Conservation (phyloP, 2,888 invertebrate genomes). For the Meliscaeva auricollis region DNA sequence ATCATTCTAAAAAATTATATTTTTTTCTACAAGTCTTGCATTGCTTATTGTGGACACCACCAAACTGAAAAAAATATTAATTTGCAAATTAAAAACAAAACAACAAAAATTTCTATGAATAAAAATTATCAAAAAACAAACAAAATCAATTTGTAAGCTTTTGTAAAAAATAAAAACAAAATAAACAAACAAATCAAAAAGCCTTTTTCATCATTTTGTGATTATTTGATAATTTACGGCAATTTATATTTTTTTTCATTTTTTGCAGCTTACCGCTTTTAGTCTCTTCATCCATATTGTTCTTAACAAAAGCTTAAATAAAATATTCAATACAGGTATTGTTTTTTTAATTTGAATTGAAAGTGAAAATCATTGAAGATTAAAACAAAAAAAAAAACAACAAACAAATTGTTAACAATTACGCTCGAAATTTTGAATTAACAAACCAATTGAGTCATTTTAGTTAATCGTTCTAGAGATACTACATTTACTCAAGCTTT, state of each 20-base stretch:
- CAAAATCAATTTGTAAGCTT: slow-evolving; percentile 22
- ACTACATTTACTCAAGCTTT: slow-evolving; percentile 18
- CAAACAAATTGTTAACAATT: slow-evolving; percentile 37
- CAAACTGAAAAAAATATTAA: slow-evolving; percentile 72
- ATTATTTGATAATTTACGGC: slow-evolving; percentile 35
- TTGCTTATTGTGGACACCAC: slow-evolving; percentile 72
- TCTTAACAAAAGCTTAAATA: slow-evolving; percentile 76
- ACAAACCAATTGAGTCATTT: slow-evolving; percentile 26
- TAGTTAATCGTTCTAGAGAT: not conserved
- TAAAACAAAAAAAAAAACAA: not conserved
- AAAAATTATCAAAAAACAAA: slow-evolving; percentile 4
- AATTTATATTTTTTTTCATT: slow-evolving; percentile 34
- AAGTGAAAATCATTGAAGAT: slow-evolving; percentile 27
- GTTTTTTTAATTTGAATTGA: slow-evolving; percentile 25
- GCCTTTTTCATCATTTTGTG: slow-evolving; percentile 28
- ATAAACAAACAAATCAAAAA: slow-evolving; percentile 3
- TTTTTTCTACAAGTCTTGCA: slow-evolving; percentile 73
- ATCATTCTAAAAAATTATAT: slow-evolving; percentile 71
- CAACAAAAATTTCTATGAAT: slow-evolving; percentile 10
- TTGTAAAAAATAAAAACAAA: not conserved
- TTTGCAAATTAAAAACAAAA: slow-evolving; percentile 52
- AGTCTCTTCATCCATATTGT: slow-evolving; percentile 74
- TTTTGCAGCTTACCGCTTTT: slow-evolving; percentile 74
- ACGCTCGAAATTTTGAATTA: slow-evolving; percentile 26
- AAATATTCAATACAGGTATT: slow-evolving; percentile 65